Base-by-base conservation (phyloP, 2,113 vertebrate genomes). In the Chrysochloris asiatica region DNA sequence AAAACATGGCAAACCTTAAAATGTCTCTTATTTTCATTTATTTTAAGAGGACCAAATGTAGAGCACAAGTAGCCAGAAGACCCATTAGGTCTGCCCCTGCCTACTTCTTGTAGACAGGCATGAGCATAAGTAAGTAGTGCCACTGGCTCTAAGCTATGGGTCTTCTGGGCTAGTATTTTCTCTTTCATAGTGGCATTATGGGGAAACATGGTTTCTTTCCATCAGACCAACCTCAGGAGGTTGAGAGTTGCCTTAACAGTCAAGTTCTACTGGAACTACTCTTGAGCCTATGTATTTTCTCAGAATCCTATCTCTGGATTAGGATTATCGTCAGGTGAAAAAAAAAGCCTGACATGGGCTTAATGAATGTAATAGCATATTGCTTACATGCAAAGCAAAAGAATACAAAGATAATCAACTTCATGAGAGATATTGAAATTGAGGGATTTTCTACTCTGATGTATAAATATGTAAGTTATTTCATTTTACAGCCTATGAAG, bases 201-300 rank as follows among this genome's bases (percentile, higher is more conserved):
- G 76, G 92, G 79, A 54, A 85, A 79, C 87, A 65, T 59, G 73
- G 45, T 89, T 95, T 86, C 77, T 89, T 69, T 92, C 76, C 50
- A 77, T 77, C 72, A 91, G 88, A 81, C 85, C 52, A 89, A 83
- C 83, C 85, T 95, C 88, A 89, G 82, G 86, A 90, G 76, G n/a
- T 87, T 88, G 90, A 94, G 78, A 93, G 77, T 88, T 94, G 94
- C 91, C 95, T 96, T 95, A 94, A 93, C 93, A 90, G 54, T 92
- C 85, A 96, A 91, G 85, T 93, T 96, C 92, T 86, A 88, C 79
- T 91, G 59, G 88, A 95, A 96, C 94, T 94, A 93, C 67, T 90
- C 59, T 72, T 94, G 28, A 93, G 30, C 79, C 90, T 93, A 72
- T 95, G 94, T 95, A 72, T 93, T 90, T 82, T 94, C 71, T 80